Base-by-base conservation (phyloP, 2,888 invertebrate genomes). In the Agrotis puta region DNA sequence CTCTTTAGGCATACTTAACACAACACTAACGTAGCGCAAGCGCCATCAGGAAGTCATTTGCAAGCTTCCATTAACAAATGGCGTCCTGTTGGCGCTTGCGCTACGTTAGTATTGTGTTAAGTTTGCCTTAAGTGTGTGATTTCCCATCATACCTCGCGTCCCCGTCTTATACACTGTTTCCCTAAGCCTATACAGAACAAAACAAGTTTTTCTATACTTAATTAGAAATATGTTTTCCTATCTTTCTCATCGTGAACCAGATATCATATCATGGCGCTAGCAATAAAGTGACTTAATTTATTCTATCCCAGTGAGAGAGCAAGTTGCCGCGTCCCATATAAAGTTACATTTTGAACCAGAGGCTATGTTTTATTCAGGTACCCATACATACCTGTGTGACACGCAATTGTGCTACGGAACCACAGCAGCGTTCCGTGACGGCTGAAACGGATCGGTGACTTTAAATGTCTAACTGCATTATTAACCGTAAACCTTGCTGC, bases 361-460 rank as follows among this genome's bases (percentile, higher is more conserved):
- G n/a, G 39, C 70, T 54, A 57, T 70, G 59, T 73, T 76, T 68
- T 82, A 74, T 72, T 76, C 70, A 72, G 57, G 18, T 70, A 71
- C 33, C n/a, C 61, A 24, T 57, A 61, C n/a, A 13, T 71, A 74
- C 54, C 20, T 66, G 24, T 70, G 74, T 69, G 68, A 68, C 69
- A 74, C 58, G 77, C 73, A 54, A 77, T 77, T 83, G 75, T 75
- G 62, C 79, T 78, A 78, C 82, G 87, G 84, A 87, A 85, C 87
- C 86, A 85, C 74, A 83, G 74, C 79, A 74, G 64, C 83, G 74
- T 83, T 82, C 86, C 90, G 88, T 92, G 89, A 90, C 91, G 85
- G 85, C 77, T 80, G 88, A 75, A 85, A 89, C 88, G 90, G 88
- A 84, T 88, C 87, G 89, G 81, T 88, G 87, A 74, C 59, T 89